Evolutionary conservation across 2,113 vertebrate species (phyloP), one percentile per base, ranked within the genome.

Genomic region (Dryoscopus gambensis): DNA sequence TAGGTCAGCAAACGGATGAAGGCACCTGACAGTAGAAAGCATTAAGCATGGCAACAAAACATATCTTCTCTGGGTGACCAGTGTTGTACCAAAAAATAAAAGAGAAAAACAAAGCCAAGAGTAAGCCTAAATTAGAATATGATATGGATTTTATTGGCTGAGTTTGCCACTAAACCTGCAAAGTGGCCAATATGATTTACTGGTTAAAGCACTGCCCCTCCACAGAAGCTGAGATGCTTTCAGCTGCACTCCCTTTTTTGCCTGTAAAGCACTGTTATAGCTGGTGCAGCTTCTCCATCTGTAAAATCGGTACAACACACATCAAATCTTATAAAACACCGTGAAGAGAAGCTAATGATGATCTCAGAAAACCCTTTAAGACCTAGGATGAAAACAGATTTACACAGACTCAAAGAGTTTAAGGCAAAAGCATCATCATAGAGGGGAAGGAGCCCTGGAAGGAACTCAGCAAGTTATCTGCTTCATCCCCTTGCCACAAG

Each of bases 321-420:
- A 91, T 47, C 84, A 90, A 83, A 86, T 90, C 79, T 95, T 44
- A 77, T 31, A 92, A 95, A 88, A 80, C 27, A 67, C 71, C 12
- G 0, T 40, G 68, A 93, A 89, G 46, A 87, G 95, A 94, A 90
- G 70, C 63, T 95, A 96, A 95, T 87, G 78, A 91, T 80, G 67
- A 83, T 94, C 90, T 96, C 67, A 63, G 82, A 94, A 96, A 93
- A 70, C 81, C 84, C 15, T 95, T 91, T 91, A 96, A 95, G 82
- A 88, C 70, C 71, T 23, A 69, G 78, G 87, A 95, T 88, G 80
- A 95, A 96, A 87, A 87, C 71, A 93, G 86, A 95, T 90, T 92
- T 95, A 90, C 63, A 73, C 63, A 90, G 88, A 92, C 64, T 89
- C 80, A 63, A 71, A 84, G 80, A 84, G 47, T 90, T 96, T 93